Conservation (phyloP, 2,888 invertebrate species). For the Cheilosia impressa region DNA sequence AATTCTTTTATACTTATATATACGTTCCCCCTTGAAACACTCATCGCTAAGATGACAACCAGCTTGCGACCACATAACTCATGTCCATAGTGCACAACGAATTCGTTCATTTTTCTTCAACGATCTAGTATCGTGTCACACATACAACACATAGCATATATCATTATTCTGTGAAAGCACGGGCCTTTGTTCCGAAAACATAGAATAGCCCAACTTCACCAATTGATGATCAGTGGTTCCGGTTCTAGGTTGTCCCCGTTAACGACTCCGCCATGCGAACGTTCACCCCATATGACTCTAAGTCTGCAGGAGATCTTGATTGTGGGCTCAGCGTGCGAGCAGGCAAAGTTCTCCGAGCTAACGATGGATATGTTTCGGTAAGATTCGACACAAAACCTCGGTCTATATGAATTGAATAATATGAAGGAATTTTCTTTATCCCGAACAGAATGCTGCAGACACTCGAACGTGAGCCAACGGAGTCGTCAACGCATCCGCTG, state of each 20-base stretch:
- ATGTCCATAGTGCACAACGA: slow-evolving; percentile 77
- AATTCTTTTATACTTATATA: slow-evolving; percentile 33
- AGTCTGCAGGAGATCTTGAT: slow-evolving; percentile 96
- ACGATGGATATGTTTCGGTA: slow-evolving; percentile 97
- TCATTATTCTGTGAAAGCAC: slow-evolving; percentile 84
- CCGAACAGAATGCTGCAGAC: slow-evolving; percentile 93
- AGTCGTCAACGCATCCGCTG: slow-evolving; percentile 89
- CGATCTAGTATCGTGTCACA: slow-evolving; percentile 72
- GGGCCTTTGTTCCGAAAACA: slow-evolving; percentile 82
- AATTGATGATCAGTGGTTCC: slow-evolving; percentile 83
- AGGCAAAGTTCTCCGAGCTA: slow-evolving; percentile 97
- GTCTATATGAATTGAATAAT: not conserved
- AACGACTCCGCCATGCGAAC: slow-evolving; percentile 94
- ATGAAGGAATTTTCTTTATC: slow-evolving; percentile 6
- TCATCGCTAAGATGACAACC: slow-evolving; percentile 70
- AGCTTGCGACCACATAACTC: slow-evolving; percentile 64
- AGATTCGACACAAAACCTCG: slow-evolving; percentile 13
- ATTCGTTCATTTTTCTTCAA: slow-evolving; percentile 80
- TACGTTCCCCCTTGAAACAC: slow-evolving; percentile 55
- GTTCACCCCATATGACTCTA: slow-evolving; percentile 93
- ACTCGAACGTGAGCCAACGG: slow-evolving; percentile 95
- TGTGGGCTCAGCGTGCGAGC: slow-evolving; percentile 96
- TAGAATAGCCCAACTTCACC: slow-evolving; percentile 83
- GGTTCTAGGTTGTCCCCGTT: slow-evolving; percentile 90
- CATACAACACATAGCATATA: slow-evolving; percentile 76